Conservation (phyloP, 1,140 invertebrate species). For the Colletes gigas region DNA sequence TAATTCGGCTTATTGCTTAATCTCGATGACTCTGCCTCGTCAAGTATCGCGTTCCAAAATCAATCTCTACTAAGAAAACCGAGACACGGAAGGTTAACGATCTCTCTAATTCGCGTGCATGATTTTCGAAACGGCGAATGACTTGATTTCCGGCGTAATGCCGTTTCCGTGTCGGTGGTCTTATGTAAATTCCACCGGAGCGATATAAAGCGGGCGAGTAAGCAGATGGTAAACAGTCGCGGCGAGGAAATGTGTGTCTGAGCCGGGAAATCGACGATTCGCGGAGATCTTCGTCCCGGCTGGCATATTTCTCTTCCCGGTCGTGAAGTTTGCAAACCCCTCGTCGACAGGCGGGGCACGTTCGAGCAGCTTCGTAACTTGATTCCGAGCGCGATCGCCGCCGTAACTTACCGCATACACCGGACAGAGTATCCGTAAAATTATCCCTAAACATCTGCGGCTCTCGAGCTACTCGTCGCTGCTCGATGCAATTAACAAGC, state of each 20-base stretch:
- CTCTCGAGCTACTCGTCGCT: not conserved
- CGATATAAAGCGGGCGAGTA: not conserved
- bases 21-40: not conserved
- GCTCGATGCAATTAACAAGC: not conserved
- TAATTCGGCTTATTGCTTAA: not conserved
- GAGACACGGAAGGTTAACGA: not conserved
- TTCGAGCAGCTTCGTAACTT: conserved; percentile 1
- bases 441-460: not conserved
- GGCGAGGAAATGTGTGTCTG: not conserved
- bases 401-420: not conserved
- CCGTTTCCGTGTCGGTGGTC: conserved; percentile 20
- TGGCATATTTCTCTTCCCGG: not conserved
- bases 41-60: too few relatives aligned
- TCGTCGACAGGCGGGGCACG: conserved; percentile 1
- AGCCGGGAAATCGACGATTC: conserved; percentile 1
- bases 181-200: conserved; percentile 1
- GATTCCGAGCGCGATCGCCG: not conserved
- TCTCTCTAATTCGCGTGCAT: not conserved
- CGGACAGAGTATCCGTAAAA: not conserved
- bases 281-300: not conserved
- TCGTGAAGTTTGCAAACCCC: not conserved
- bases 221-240: conserved; percentile 5
- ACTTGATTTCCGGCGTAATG: not conserved
- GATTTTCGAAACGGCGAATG: not conserved
- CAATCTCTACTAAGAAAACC: too few relatives aligned